Base-by-base conservation (phyloP, 2,113 vertebrate genomes). In the Drymodes brunneopygia region DNA sequence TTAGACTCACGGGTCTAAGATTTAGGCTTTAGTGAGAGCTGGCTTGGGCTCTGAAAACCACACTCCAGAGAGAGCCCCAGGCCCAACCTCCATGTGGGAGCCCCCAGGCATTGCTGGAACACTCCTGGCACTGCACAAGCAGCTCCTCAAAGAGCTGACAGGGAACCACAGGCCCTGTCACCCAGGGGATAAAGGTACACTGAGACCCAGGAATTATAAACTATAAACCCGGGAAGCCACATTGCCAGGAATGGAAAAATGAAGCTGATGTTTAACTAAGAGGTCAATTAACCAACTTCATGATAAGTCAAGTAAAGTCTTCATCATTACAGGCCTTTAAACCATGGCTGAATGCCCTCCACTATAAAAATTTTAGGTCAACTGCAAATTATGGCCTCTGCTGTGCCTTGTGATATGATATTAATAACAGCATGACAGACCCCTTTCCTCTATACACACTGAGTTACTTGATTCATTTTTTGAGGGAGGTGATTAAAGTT, bases 161-260 rank as follows among this genome's bases (percentile, higher is more conserved):
- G 64, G 38, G 19, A 85, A 3, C 17, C 27, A 11, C 0, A 0
- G 47, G 24, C 9, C 27, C 35, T 60, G 28, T 44, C n/a, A 45
- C 25, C 71, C 71, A 44, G 44, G 2, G 1, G 5, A 22, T n/a
- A 53, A 79, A 88, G 29, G 16, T 10, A 10, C 47, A 24, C 15
- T 0, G 0, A 75, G 48, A 74, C 11, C 56, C 47, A 28, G n/a
- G 19, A 44, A 25, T 33, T 79, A 8, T 25, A 75, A 88, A 71
- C 23, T 33, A 10, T 73, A 47, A 65, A 61, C 48, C 29, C 70
- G 56, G n/a, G 53, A 48, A 88, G 48, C 33, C 54, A 22, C 51
- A 16, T 61, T 40, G 38, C 19, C 28, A 77, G 67, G 47, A 83
- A 44, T 40, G 27, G n/a, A 81, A 82, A 92, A 83, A 77, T 58